phyloP scores from a whole-genome alignment of 2,888 invertebrate genomes.

The Acleris sparsana region DNA sequence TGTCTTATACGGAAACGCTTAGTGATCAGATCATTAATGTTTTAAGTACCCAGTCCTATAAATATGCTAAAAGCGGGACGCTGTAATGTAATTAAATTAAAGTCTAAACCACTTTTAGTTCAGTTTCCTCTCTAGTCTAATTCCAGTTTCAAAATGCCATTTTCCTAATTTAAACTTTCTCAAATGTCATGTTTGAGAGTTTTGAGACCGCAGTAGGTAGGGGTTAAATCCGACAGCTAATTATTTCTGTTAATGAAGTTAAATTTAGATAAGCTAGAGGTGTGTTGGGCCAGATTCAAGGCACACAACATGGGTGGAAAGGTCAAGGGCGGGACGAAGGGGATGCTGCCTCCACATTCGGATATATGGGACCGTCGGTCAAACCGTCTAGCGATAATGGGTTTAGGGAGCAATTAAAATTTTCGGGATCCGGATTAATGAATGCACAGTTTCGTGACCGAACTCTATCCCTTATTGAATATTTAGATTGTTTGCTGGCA shows the following conservation, averaged over 20 bases:
- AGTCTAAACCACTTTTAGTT: too few species aligned
- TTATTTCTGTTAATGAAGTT: constrained; percentile 24
- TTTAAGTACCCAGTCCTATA: too few species aligned
- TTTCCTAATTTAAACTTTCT: constrained; percentile 13
- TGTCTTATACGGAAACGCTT: too few species aligned
- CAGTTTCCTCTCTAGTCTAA: too few species aligned
- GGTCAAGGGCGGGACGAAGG: constrained; percentile 15
- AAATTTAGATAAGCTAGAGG: constrained; percentile 4
- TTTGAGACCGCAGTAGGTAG: neutral
- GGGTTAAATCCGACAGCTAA: constrained; percentile 13
- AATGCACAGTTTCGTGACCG: constrained; percentile 15
- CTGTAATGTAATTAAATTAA: too few species aligned
- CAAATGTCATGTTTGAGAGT: neutral
- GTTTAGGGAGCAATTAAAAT: constrained; percentile 24
- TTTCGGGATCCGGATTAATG: constrained; percentile 2
- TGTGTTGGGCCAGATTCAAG: constrained; percentile 16
- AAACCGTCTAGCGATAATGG: constrained; percentile 22
- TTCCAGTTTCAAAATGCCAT: neutral
- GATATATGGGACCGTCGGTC: constrained; percentile 6
- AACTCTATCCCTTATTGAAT: neutral
- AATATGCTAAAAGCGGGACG: too few species aligned
- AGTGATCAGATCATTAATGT: too few species aligned
- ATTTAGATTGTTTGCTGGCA: neutral
- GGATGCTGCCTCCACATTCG: constrained; percentile 5
- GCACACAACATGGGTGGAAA: constrained; percentile 11